Evolutionary conservation across 1,140 invertebrate genomes (phyloP).

Genomic region (Plutomurus gul): DNA sequence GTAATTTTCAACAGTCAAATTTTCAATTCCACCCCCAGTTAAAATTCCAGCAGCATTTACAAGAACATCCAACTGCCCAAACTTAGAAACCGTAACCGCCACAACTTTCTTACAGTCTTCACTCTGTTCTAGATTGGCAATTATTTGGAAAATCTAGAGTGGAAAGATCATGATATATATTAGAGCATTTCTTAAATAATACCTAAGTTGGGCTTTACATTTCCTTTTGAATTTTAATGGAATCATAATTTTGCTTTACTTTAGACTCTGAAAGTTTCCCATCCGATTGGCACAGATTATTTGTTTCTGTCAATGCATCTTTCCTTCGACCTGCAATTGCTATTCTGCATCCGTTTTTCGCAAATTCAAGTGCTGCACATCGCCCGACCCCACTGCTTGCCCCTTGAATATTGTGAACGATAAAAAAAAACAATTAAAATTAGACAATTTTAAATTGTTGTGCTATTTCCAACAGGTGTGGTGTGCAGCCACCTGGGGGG

Average conservation of each 20-base stretch:
- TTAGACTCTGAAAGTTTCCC: slow-evolving; percentile 44
- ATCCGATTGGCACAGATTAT: slow-evolving; percentile 56
- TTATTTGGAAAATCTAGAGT: slow-evolving; percentile 44
- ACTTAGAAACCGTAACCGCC: slow-evolving; percentile 49
- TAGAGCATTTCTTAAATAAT: too few relatives aligned
- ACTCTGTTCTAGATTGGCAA: slow-evolving; percentile 59
- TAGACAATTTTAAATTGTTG: background rate
- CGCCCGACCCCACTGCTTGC: slow-evolving; percentile 65
- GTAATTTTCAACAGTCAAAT: slow-evolving; percentile 61
- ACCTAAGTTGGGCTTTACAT: too few relatives aligned
- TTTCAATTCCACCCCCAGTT: slow-evolving; percentile 62
- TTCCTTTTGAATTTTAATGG: too few relatives aligned
- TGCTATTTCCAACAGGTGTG: too few relatives aligned
- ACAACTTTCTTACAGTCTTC: slow-evolving; percentile 57
- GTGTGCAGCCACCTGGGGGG: too few relatives aligned
- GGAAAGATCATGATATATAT: too few relatives aligned
- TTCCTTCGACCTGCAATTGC: slow-evolving; percentile 63
- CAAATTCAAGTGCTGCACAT: slow-evolving; percentile 63
- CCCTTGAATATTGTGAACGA: slow-evolving; percentile 56
- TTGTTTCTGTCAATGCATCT: slow-evolving; percentile 58
- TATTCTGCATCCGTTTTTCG: slow-evolving; percentile 61
- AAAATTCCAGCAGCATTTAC: slow-evolving; percentile 65
- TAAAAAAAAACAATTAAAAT: background rate
- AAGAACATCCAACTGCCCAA: slow-evolving; percentile 56
- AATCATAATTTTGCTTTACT: background rate